These are phyloP conservation scores for Athalia cordata DNA, from an alignment of 2,888 invertebrate species.

Conservation along the genomic window DNA sequence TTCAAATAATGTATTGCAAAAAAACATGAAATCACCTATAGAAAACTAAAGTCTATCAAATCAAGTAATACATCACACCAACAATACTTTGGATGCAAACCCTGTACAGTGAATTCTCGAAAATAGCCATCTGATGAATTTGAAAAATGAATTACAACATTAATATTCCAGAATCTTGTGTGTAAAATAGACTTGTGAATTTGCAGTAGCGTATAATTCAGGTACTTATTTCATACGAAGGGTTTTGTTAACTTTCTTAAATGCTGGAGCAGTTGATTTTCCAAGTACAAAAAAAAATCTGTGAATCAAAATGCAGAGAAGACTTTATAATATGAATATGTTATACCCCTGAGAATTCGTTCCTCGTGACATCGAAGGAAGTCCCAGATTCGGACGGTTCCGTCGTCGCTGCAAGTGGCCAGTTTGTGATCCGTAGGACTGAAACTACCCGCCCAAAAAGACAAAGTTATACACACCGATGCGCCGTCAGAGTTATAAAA, in stretches of 20 bases:
- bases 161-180: background rate
- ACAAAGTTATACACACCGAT: conserved; percentile 63
- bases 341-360: conserved; percentile 86
- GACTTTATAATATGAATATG: background rate
- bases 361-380: conserved; percentile 98
- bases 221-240: background rate
- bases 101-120: background rate
- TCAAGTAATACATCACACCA: too few relatives aligned
- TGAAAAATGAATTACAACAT: background rate
- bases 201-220: too few relatives aligned
- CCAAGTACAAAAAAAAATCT: conserved; percentile 10
- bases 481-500: conserved; percentile 58
- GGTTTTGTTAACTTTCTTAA: too few relatives aligned
- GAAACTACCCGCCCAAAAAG: conserved; percentile 83
- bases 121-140: background rate
- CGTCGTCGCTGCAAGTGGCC: conserved; percentile 99
- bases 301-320: background rate
- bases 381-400: conserved; percentile 99
- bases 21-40: too few relatives aligned
- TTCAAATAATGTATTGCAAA: too few relatives aligned
- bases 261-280: conserved; percentile 52
- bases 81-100: background rate
- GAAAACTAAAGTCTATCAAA: too few relatives aligned
- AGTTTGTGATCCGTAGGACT: conserved; percentile 99
- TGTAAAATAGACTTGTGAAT: too few relatives aligned